Conservation (phyloP, 2,797 vertebrate species). For the Leptodactylus fallax region DNA sequence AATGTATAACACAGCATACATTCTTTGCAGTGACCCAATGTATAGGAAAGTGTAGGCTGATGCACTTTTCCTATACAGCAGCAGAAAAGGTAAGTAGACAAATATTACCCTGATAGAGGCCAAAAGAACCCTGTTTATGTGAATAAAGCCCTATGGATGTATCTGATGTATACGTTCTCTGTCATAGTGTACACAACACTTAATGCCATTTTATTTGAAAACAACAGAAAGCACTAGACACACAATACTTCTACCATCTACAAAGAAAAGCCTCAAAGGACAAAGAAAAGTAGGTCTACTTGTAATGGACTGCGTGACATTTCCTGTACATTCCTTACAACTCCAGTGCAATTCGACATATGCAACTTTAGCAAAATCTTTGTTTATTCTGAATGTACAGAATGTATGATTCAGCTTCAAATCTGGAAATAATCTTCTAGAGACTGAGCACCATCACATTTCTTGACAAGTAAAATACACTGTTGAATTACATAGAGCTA, state of each 20-base stretch:
- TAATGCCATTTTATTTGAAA: background rate
- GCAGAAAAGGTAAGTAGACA: no score
- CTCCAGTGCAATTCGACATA: background rate
- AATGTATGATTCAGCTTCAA: constrained; percentile 20
- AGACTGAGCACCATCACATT: constrained; percentile 25
- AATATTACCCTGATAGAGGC: no score
- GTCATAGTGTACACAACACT: no score
- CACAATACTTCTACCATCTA: background rate
- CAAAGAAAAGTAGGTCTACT: background rate
- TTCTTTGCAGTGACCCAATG: no score
- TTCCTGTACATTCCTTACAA: background rate
- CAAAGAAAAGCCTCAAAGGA: background rate
- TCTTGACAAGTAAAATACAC: constrained; percentile 48
- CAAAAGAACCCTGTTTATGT: no score
- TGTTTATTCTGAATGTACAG: constrained; percentile 21
- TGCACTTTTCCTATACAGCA: no score
- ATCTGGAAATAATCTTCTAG: constrained; percentile 52
- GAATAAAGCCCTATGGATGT: no score
- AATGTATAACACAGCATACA: no score
- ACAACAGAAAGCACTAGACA: background rate
- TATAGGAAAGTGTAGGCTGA: no score
- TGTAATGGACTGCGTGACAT: background rate
- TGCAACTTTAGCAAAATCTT: background rate
- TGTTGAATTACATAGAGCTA: constrained; percentile 11
- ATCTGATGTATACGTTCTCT: no score